Evolutionary conservation across 2,113 vertebrate genomes (phyloP).

Genomic region (Alaudala cheleensis): DNA sequence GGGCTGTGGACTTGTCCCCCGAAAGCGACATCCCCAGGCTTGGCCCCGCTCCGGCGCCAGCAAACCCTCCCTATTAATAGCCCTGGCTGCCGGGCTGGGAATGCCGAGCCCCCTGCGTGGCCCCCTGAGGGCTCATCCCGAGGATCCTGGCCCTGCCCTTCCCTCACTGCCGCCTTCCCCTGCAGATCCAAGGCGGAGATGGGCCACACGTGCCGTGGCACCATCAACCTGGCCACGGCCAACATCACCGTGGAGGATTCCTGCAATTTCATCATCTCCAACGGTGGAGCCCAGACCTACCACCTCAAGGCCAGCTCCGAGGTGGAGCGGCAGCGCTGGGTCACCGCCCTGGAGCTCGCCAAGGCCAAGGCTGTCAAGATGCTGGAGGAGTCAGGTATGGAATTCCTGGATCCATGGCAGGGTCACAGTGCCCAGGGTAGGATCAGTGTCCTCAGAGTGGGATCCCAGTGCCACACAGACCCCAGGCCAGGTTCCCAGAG

Average conservation of each 20-base stretch:
- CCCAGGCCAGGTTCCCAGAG: neutral
- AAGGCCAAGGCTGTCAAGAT: constrained; percentile 94
- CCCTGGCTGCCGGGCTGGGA: neutral
- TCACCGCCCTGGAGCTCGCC: constrained; percentile 93
- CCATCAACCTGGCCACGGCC: constrained; percentile 96
- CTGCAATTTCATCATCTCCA: constrained; percentile 97
- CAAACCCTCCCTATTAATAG: constrained; percentile 56
- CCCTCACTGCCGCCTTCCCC: fast-evolving
- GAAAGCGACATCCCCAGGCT: fast-evolving
- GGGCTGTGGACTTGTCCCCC: too few relatives aligned
- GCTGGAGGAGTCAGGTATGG: constrained; percentile 89
- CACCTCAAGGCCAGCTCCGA: constrained; percentile 95
- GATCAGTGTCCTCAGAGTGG: too few relatives aligned
- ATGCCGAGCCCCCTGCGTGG: neutral
- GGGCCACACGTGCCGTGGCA: constrained; percentile 95
- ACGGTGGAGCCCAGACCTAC: constrained; percentile 94
- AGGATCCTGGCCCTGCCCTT: neutral
- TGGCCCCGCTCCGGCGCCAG: neutral
- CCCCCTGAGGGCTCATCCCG: neutral
- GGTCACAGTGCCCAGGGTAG: neutral
- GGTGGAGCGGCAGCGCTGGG: constrained; percentile 95
- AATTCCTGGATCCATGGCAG: neutral
- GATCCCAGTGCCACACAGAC: neutral
- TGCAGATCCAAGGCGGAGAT: constrained; percentile 93
- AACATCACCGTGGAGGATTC: constrained; percentile 95